Evolutionary conservation across 2,888 invertebrate genomes (phyloP).

Genomic region (Athalia rosae): DNA sequence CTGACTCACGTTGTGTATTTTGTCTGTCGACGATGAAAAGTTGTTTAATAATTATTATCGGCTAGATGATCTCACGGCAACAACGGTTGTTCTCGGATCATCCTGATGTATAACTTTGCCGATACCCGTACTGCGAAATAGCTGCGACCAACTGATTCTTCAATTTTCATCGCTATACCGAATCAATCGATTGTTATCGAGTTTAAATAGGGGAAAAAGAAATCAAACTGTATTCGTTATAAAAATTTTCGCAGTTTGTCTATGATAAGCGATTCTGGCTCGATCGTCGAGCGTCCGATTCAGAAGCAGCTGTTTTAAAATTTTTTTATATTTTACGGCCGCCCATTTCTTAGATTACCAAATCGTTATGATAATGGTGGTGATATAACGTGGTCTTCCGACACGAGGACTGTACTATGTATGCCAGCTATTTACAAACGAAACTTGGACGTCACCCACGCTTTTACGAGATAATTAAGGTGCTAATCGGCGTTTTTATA

Average conservation of each 20-base stretch:
- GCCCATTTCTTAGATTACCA: too few relatives aligned
- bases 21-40: constrained; percentile 23
- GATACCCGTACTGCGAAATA: background rate
- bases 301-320: background rate
- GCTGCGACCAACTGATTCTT: too few relatives aligned
- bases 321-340: background rate
- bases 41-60: constrained; percentile 10
- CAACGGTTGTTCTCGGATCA: constrained; percentile 1
- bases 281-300: background rate
- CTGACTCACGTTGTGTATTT: constrained; percentile 29
- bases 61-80: constrained; percentile 5
- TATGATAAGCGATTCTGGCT: background rate
- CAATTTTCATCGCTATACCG: too few relatives aligned
- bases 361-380: too few relatives aligned
- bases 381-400: background rate
- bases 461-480: constrained; percentile 1
- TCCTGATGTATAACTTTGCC: background rate
- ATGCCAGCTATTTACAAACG: constrained; percentile 18
- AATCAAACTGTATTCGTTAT: too few relatives aligned
- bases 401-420: background rate
- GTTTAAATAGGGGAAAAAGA: too few relatives aligned
- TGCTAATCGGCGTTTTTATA: background rate
- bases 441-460: constrained; percentile 17
- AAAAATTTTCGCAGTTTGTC: background rate
- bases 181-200: too few relatives aligned